Base-by-base conservation (phyloP, 1,140 invertebrate genomes). In the Procambarus clarkii region DNA sequence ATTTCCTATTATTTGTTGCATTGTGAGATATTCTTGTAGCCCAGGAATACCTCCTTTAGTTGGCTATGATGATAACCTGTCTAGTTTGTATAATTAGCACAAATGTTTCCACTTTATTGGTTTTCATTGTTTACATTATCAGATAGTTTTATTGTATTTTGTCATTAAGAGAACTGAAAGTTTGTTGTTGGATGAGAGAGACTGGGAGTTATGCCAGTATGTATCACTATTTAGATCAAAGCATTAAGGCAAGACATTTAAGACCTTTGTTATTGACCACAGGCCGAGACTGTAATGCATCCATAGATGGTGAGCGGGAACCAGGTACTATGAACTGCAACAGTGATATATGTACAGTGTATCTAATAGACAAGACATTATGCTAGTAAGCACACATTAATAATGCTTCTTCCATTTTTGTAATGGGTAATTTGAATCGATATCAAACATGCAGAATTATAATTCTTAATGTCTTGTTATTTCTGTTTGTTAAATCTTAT, bases 261-360 rank as follows among this genome's bases (percentile, higher is more conserved):
- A 69, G 50, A 48, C 50, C 64, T 21, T 81, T 80, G 45, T 69
- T 69, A 88, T 88, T 88, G 78, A 50, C 45, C 86, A 81, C 86
- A 88, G 86, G 86, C 80, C 86, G 78, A 69, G 86, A 64, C 78
- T 34, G 60, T 80, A 88, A 48, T 46, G 78, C 44, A 58, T 69
- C 77, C 58, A 77, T 34, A 71, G 86, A 88, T 69, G 86, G 86
- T 64, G 86, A 88, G n/a, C 86, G 78, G 86, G 34, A 88, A 81
- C 86, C 86, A 88, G 86, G 86, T 88, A 88, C 78, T 88, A 80
- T 83, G 69, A 74, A 34, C 1, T 34, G 69, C 69, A 74, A 9
- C 24, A 74, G 7, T 74, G 69, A 74, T 74, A 74, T 34, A 7
- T 74, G 24, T 9, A 34, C 34, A 34, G 34, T 34, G 5, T 34